These are phyloP conservation scores for Poeciliopsis retropinna DNA, from an alignment of 2,113 vertebrate species.

Conservation along the genomic window DNA sequence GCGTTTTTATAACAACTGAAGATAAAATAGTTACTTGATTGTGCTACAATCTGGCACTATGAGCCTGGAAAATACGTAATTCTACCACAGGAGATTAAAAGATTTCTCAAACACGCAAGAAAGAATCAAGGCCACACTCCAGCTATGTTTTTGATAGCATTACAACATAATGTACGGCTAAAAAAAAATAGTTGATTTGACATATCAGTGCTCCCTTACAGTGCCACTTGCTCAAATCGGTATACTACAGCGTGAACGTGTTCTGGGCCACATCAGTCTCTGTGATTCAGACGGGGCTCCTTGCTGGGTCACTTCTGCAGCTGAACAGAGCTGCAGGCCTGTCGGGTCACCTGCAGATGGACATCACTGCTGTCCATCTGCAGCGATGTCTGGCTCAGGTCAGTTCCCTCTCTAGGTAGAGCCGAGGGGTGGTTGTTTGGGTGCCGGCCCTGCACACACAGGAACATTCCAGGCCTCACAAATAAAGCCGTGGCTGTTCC, in stretches of 20 bases:
- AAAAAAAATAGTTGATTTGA: too few species aligned
- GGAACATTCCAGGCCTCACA: constrained; percentile 71
- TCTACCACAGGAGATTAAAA: too few species aligned
- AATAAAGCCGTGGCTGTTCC: constrained; percentile 65
- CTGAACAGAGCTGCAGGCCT: constrained; percentile 59
- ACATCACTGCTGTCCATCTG: constrained; percentile 52
- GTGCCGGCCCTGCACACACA: constrained; percentile 46
- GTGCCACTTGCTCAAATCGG: constrained; percentile 34
- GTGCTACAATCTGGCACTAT: too few species aligned
- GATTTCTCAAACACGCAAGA: too few species aligned
- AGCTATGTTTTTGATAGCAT: too few species aligned
- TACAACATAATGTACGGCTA: too few species aligned
- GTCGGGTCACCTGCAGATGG: constrained; percentile 50
- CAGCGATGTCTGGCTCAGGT: constrained; percentile 53
- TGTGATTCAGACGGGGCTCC: constrained; percentile 60
- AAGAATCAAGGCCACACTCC: too few species aligned
- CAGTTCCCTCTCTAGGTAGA: constrained; percentile 43
- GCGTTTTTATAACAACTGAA: too few species aligned
- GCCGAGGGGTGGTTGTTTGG: constrained; percentile 48
- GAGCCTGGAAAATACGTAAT: too few species aligned
- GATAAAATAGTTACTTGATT: too few species aligned
- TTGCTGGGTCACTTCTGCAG: constrained; percentile 63
- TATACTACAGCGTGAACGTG: constrained; percentile 23
- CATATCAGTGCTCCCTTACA: constrained; percentile 10
- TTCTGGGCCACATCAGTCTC: constrained; percentile 50